Percentiles rank a stretch among this genome's conserved stretches.
Evolutionary conservation across 2,113 vertebrate genomes (phyloP).

Genomic region (Leucoraja erinaceus): DNA sequence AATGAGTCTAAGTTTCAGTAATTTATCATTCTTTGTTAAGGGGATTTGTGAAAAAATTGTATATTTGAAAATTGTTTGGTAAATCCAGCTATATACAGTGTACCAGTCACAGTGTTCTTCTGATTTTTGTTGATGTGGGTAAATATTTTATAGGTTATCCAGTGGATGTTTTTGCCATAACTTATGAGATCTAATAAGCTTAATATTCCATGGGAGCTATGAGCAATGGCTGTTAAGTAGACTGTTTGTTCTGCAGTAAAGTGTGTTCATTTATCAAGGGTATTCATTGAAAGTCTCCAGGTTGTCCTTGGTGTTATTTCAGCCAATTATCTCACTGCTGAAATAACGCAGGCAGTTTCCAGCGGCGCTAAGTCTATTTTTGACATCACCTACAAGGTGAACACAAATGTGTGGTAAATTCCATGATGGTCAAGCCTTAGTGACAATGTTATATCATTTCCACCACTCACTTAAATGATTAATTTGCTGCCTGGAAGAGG

Average conservation of each 20-base stretch:
- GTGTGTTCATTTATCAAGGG: slow-evolving; percentile 33
- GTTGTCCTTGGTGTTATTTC: slow-evolving; percentile 27
- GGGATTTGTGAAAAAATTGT: not conserved
- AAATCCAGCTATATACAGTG: not conserved
- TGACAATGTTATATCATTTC: not conserved
- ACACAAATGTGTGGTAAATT: slow-evolving; percentile 19
- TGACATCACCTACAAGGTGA: slow-evolving; percentile 22
- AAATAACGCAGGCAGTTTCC: not conserved
- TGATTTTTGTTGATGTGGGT: not conserved
- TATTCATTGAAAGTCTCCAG: slow-evolving; percentile 4
- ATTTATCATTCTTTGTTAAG: slow-evolving; percentile 28
- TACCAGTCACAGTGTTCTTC: not conserved
- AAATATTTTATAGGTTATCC: not conserved
- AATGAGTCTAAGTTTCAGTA: not conserved
- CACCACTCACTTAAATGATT: not conserved
- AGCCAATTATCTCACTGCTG: slow-evolving; percentile 15
- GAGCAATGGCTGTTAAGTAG: slow-evolving; percentile 2
- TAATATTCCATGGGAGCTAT: slow-evolving; percentile 12
- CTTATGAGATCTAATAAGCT: slow-evolving; percentile 6
- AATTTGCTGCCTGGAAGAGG: not conserved
- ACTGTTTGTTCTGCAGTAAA: slow-evolving; percentile 18
- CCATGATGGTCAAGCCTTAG: not conserved
- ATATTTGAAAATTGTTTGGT: not conserved
- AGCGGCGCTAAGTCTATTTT: slow-evolving; percentile 6
- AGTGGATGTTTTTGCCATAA: not conserved